phyloP scores from a whole-genome alignment of 2,797 vertebrate species.

The Pangasius djambal region DNA sequence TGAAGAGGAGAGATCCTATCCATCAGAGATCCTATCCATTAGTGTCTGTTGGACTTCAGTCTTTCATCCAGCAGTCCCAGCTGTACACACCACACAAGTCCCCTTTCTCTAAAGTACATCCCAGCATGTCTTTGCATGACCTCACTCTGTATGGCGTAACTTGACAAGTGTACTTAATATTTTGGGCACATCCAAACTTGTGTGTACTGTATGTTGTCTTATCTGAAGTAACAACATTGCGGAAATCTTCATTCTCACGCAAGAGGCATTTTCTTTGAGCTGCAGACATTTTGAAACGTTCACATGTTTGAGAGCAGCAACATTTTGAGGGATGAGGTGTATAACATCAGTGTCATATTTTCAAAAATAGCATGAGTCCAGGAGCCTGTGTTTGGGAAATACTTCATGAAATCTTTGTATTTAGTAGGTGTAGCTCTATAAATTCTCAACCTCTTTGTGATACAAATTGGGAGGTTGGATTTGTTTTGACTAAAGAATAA shows the following conservation, averaged over 20 bases:
- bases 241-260: constrained; percentile 12
- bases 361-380: constrained; percentile 19
- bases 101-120: constrained; percentile 48
- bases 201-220: constrained; percentile 39
- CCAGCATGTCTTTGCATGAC: constrained; percentile 71
- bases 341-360: constrained; percentile 39
- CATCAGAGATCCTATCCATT: constrained; percentile 18
- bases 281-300: neutral
- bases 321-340: constrained; percentile 22
- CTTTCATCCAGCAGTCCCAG: constrained; percentile 25
- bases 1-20: neutral
- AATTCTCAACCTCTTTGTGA: constrained; percentile 40
- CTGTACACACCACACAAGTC: constrained; percentile 20
- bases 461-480: constrained; percentile 40
- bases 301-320: constrained; percentile 30
- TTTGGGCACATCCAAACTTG: constrained; percentile 39
- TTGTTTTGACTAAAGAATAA: constrained; percentile 53
- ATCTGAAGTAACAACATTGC: constrained; percentile 31
- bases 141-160: constrained; percentile 52
- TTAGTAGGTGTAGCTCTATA: constrained; percentile 53
- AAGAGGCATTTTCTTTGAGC: constrained; percentile 44
- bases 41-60: constrained; percentile 27
- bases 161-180: constrained; percentile 51
- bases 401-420: constrained; percentile 60
- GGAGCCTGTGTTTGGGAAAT: constrained; percentile 52